These are phyloP conservation scores for Platyrinchus mystaceus DNA, from an alignment of 2,797 vertebrate genomes.

Conservation along the genomic window DNA sequence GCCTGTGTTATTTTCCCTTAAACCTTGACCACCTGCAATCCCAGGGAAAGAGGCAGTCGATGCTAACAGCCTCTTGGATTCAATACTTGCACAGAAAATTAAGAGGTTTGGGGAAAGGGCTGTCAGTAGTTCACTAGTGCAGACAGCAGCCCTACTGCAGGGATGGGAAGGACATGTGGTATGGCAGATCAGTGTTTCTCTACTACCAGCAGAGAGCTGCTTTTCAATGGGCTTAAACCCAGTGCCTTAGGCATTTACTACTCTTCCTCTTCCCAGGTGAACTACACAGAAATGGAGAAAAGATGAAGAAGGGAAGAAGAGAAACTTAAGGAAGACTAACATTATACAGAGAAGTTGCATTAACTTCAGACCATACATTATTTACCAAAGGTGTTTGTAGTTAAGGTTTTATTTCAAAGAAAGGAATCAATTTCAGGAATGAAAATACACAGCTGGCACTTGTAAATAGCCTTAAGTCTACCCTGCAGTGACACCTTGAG, in stretches of 20 bases:
- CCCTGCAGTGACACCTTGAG: constrained; percentile 68
- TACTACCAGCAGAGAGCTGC: background rate
- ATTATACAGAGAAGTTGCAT: background rate
- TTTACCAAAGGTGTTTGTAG: background rate
- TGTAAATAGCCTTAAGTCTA: constrained; percentile 37
- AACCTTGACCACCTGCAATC: background rate
- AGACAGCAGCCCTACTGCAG: background rate
- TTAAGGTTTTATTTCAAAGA: background rate
- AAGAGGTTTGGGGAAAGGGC: background rate
- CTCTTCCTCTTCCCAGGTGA: background rate
- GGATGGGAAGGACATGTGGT: background rate
- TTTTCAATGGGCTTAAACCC: background rate
- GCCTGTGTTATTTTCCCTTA: background rate
- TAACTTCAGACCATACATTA: background rate
- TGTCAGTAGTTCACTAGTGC: background rate
- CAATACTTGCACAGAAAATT: background rate
- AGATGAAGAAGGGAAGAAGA: background rate
- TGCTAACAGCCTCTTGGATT: background rate
- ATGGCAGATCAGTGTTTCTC: background rate
- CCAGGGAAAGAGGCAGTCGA: fast-evolving
- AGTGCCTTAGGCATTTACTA: background rate
- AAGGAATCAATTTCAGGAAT: background rate
- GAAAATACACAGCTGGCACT: background rate
- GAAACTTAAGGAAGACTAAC: background rate
- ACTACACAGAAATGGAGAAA: background rate